These are phyloP conservation scores for Myocastor coypus DNA, from an alignment of 2,113 vertebrate genomes.

Conservation along the genomic window DNA sequence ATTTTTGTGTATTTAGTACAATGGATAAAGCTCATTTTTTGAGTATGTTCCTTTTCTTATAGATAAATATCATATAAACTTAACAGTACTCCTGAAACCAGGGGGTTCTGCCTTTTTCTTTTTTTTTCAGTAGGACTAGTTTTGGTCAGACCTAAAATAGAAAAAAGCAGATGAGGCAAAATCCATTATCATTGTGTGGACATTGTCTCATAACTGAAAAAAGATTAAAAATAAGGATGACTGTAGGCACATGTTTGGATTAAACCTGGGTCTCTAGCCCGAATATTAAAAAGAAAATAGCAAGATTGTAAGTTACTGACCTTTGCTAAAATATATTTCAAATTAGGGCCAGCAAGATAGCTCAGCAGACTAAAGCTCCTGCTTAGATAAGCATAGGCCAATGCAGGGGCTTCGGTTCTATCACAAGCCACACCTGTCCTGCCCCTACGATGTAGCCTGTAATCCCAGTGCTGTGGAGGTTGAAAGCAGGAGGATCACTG, in stretches of 20 bases:
- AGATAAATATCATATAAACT: constrained; percentile 27
- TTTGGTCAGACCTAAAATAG: constrained; percentile 29
- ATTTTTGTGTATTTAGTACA: too few species aligned
- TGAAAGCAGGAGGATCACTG: too few species aligned
- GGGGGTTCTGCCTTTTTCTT: constrained; percentile 39
- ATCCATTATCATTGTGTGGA: constrained; percentile 37
- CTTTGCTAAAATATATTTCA: constrained; percentile 37
- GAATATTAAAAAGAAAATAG: not conserved
- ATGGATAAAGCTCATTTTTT: constrained; percentile 37
- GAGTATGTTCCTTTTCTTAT: not conserved
- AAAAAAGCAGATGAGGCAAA: constrained; percentile 18
- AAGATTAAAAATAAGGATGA: not conserved
- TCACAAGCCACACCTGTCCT: too few species aligned
- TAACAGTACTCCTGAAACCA: constrained; percentile 30
- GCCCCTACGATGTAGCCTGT: too few species aligned
- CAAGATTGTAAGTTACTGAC: constrained; percentile 46
- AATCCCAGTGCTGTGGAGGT: too few species aligned
- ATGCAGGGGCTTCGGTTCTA: too few species aligned
- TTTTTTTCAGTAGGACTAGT: constrained; percentile 49
- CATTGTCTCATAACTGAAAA: constrained; percentile 47
- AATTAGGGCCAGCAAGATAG: not conserved
- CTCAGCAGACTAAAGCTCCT: too few species aligned
- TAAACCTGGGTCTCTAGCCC: constrained; percentile 21
- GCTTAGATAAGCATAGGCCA: too few species aligned
- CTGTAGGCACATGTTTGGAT: not conserved